Evolutionary conservation across 2,113 vertebrate genomes (phyloP).

Genomic region (Columba janthina): DNA sequence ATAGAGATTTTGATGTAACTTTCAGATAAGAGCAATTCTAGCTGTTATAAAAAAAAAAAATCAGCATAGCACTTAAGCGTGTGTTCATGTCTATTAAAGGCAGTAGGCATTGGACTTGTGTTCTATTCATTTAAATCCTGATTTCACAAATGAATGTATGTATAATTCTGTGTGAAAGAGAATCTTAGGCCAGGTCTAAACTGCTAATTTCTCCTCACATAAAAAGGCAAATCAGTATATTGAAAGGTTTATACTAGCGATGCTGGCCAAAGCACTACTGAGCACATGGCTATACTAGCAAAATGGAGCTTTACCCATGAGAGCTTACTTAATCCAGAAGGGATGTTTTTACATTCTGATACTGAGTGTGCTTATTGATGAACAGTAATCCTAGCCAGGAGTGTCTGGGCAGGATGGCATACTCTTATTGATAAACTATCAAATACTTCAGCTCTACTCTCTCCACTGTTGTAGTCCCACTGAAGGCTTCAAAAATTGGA

Average conservation of each 20-base stretch:
- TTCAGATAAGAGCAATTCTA: neutral
- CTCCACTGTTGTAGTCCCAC: neutral
- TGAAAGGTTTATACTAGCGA: neutral
- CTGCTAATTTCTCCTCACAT: neutral
- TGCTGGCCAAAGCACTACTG: neutral
- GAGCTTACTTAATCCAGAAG: neutral
- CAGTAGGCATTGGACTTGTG: neutral
- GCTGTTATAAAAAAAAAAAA: neutral
- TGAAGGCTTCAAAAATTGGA: neutral
- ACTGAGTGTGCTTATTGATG: neutral
- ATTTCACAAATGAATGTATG: neutral
- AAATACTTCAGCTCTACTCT: neutral
- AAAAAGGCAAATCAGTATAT: neutral
- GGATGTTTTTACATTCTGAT: neutral
- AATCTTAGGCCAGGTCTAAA: neutral
- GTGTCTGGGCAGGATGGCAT: neutral
- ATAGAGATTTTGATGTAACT: neutral
- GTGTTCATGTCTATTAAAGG: neutral
- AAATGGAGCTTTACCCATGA: fast-evolving
- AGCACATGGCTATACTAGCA: neutral
- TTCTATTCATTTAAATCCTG: neutral
- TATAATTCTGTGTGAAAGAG: neutral
- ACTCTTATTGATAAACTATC: neutral
- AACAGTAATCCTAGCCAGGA: neutral
- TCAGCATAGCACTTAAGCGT: neutral